A percentile compares a stretch with the other conserved stretches of the same genome.
phyloP scores from a whole-genome alignment of 2,113 vertebrate genomes.

The Desmodus rotundus region DNA sequence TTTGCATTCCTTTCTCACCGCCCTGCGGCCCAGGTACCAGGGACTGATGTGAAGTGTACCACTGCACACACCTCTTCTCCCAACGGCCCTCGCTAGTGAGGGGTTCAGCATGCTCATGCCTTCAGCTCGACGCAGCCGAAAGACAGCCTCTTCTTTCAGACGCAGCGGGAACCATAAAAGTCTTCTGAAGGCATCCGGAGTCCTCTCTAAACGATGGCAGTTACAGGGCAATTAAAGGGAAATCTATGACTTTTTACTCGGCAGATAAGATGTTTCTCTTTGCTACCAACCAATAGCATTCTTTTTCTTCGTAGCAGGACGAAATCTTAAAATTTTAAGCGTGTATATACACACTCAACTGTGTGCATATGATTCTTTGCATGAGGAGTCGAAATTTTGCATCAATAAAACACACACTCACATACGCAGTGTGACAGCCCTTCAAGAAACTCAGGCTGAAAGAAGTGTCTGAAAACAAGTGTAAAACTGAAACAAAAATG shows the following conservation, averaged over 20 bases:
- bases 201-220: not conserved
- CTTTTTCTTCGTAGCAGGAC: not conserved
- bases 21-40: not conserved
- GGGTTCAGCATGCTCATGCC: not conserved
- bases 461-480: not conserved
- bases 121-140: not conserved
- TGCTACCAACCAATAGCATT: not conserved
- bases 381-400: constrained; percentile 6
- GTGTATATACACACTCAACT: not conserved
- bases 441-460: not conserved
- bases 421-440: not conserved
- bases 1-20: constrained; percentile 26
- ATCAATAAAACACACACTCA: not conserved
- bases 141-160: not conserved
- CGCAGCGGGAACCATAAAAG: not conserved
- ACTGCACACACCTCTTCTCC: not conserved
- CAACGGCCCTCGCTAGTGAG: not conserved
- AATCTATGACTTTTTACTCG: not conserved
- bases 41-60: not conserved
- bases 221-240: not conserved
- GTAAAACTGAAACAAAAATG: constrained; percentile 7
- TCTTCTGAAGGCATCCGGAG: not conserved
- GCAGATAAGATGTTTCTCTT: not conserved
- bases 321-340: not conserved
- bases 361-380: not conserved